Percentiles rank a stretch among this genome's conserved stretches.
These are phyloP conservation scores for Sciurus carolinensis DNA, from an alignment of 2,797 vertebrate genomes.

Conservation along the genomic window DNA sequence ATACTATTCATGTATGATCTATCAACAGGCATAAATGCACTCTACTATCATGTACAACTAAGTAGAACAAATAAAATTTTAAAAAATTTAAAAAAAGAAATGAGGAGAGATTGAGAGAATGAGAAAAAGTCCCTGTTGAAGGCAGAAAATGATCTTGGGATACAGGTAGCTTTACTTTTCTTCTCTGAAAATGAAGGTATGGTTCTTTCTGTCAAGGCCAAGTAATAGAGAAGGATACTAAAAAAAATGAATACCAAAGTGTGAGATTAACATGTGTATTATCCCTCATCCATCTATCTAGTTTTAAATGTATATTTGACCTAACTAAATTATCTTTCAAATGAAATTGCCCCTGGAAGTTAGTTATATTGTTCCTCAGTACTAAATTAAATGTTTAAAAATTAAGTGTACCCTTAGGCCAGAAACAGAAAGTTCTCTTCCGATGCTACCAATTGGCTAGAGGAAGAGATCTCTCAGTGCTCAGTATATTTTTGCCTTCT, in stretches of 20 bases:
- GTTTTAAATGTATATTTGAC: neutral
- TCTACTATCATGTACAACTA: too few species aligned
- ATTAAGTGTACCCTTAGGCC: neutral
- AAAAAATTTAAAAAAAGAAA: too few species aligned
- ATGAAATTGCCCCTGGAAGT: constrained; percentile 11
- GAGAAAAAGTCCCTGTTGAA: neutral
- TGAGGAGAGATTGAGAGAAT: neutral
- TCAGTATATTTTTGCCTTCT: neutral
- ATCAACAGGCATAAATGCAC: too few species aligned
- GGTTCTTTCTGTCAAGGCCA: neutral
- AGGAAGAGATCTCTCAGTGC: neutral
- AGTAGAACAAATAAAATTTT: too few species aligned
- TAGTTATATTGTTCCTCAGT: neutral
- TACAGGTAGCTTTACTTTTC: neutral
- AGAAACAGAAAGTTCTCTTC: neutral
- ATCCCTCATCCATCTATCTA: neutral
- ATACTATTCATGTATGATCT: too few species aligned
- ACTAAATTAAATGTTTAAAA: neutral
- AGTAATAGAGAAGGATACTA: neutral
- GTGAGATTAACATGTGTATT: neutral
- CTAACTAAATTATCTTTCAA: neutral
- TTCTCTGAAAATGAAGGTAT: constrained; percentile 13
- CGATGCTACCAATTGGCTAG: neutral
- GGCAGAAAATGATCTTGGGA: neutral
- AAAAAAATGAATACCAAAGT: neutral